Evolutionary conservation across 2,888 invertebrate genomes (phyloP).

Genomic region (Didymodactylos carnosus): DNA sequence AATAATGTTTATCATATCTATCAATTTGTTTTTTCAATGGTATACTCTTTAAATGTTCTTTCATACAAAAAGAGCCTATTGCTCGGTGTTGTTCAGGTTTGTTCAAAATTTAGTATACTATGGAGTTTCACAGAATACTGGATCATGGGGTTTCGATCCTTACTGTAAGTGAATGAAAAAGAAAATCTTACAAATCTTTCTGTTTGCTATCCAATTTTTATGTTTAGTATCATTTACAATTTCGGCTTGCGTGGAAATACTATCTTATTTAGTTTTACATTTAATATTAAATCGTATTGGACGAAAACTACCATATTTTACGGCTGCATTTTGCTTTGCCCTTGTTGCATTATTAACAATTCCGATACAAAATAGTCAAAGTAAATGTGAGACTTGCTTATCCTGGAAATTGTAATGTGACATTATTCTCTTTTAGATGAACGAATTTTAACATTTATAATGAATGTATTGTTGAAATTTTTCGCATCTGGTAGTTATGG

Average conservation of each 20-base stretch:
- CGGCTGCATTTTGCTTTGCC: conserved; percentile 43
- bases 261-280: conserved; percentile 45
- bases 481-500: conserved; percentile 2
- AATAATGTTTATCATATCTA: neutral
- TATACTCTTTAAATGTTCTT: neutral
- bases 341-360: neutral
- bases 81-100: neutral
- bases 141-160: conserved; percentile 35
- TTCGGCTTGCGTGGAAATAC: conserved; percentile 55
- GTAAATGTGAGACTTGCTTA: conserved; percentile 45
- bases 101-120: conserved; percentile 12
- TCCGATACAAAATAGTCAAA: neutral
- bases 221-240: conserved; percentile 46
- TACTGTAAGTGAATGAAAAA: conserved; percentile 26
- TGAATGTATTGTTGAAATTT: conserved; percentile 7
- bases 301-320: conserved; percentile 47
- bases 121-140: conserved; percentile 7
- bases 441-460: neutral
- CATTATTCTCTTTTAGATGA: neutral
- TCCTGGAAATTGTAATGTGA: conserved; percentile 27
- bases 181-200: conserved; percentile 35
- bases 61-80: neutral
- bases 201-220: neutral
- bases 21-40: neutral
- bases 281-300: conserved; percentile 50